phyloP scores from a whole-genome alignment of 2,113 vertebrate genomes.

The Bombycilla garrulus region DNA sequence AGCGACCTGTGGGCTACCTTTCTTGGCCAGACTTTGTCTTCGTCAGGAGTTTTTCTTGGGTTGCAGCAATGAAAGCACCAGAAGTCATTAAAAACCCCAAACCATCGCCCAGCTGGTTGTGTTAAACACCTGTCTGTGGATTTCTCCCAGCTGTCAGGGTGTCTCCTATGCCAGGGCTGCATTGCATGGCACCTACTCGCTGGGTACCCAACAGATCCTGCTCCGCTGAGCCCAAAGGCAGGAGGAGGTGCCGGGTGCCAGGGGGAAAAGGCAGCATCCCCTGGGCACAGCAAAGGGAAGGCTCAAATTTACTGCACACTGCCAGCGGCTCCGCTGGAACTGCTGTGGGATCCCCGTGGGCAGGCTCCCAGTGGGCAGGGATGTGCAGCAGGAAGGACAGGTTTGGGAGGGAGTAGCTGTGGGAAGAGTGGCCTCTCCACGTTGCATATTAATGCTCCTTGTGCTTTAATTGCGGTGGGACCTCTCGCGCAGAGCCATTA shows the following conservation, averaged over 20 bases:
- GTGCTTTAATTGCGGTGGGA: constrained; percentile 51
- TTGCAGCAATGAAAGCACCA: not conserved
- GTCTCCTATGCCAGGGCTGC: not conserved
- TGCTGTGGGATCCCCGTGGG: constrained; percentile 61
- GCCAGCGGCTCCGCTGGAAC: not conserved
- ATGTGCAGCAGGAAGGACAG: constrained; percentile 62
- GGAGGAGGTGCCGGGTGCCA: not conserved
- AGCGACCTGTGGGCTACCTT: not conserved
- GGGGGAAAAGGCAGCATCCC: not conserved
- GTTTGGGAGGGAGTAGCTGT: constrained; percentile 63
- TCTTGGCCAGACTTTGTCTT: not conserved
- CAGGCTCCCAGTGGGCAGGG: constrained; percentile 50
- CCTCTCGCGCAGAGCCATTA: not conserved
- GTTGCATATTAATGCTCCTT: constrained; percentile 33
- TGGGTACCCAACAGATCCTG: not conserved
- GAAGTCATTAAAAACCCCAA: constrained; percentile 12
- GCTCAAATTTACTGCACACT: not conserved
- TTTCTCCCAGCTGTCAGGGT: not conserved
- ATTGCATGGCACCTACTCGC: not conserved
- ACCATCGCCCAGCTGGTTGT: not conserved
- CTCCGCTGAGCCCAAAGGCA: rapidly evolving
- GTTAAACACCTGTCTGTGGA: not conserved
- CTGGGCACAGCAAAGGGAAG: not conserved
- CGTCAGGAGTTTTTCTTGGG: not conserved
- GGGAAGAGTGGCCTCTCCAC: constrained; percentile 58